Conservation (phyloP, 2,888 invertebrate species). For the Prosapia bicincta region DNA sequence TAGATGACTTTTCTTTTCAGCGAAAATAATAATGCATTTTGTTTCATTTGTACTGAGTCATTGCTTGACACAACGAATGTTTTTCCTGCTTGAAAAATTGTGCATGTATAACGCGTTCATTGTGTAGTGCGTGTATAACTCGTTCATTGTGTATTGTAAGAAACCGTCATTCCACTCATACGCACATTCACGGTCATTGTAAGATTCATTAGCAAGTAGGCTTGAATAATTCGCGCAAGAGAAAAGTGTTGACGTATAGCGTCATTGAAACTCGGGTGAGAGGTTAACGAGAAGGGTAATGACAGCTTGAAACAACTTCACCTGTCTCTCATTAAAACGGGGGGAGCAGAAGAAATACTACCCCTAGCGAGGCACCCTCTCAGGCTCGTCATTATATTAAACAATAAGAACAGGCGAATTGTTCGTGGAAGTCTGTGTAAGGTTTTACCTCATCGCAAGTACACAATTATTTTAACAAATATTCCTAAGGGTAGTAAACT, state of each 20-base stretch:
- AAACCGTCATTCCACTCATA: background rate
- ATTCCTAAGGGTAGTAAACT: too few species aligned
- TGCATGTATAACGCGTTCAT: too few species aligned
- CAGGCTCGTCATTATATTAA: background rate
- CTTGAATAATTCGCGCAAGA: background rate
- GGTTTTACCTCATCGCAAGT: background rate
- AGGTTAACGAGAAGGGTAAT: background rate
- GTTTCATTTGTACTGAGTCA: too few species aligned
- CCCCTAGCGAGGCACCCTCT: background rate
- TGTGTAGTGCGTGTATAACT: too few species aligned
- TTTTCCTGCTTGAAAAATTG: too few species aligned
- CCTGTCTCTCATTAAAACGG: background rate
- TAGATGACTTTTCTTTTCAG: too few species aligned
- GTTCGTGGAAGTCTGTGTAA: background rate
- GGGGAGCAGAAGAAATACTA: conserved; percentile 2
- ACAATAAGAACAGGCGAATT: background rate
- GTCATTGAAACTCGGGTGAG: background rate
- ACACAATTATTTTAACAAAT: too few species aligned
- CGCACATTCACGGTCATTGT: background rate
- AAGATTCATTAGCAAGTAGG: background rate
- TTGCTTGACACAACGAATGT: too few species aligned
- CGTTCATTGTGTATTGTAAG: background rate
- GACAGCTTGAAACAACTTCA: background rate
- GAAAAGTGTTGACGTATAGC: background rate
- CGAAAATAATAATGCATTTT: too few species aligned